These are phyloP conservation scores for Zoanthus sociatus DNA, from an alignment of 92 coral and sea anemone species.

Conservation along the genomic window DNA sequence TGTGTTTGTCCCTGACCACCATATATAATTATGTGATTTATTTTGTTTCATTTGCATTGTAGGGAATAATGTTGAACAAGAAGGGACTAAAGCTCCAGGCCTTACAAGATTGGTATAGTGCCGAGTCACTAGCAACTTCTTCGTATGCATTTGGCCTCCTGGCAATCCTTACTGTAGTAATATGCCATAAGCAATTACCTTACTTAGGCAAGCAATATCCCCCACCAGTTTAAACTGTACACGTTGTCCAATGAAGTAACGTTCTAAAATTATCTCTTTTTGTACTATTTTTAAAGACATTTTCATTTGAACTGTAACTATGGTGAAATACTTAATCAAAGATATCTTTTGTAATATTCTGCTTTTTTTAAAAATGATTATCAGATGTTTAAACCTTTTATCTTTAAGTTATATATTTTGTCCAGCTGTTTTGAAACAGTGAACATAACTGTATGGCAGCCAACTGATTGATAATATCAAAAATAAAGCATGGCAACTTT, in stretches of 20 bases:
- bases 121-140: slow-evolving; percentile 33
- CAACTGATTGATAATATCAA: too few species aligned
- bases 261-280: neutral
- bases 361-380: too few species aligned
- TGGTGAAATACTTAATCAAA: too few species aligned
- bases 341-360: too few species aligned
- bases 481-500: too few species aligned
- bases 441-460: too few species aligned
- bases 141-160: slow-evolving; percentile 37
- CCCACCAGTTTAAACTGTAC: slow-evolving; percentile 18
- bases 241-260: neutral
- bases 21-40: neutral
- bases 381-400: too few species aligned
- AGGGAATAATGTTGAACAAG: slow-evolving; percentile 36
- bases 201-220: slow-evolving; percentile 35
- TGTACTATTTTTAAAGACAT: too few species aligned
- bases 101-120: slow-evolving; percentile 36
- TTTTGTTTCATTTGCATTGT: neutral
- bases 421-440: too few species aligned
- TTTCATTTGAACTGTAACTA: too few species aligned
- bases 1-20: too few species aligned
- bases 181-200: slow-evolving; percentile 45
- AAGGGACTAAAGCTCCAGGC: slow-evolving; percentile 37
- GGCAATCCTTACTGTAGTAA: slow-evolving; percentile 20
- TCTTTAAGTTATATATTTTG: too few species aligned